Evolutionary conservation across 2,113 vertebrate genomes (phyloP).

Genomic region (Catagonus wagneri): DNA sequence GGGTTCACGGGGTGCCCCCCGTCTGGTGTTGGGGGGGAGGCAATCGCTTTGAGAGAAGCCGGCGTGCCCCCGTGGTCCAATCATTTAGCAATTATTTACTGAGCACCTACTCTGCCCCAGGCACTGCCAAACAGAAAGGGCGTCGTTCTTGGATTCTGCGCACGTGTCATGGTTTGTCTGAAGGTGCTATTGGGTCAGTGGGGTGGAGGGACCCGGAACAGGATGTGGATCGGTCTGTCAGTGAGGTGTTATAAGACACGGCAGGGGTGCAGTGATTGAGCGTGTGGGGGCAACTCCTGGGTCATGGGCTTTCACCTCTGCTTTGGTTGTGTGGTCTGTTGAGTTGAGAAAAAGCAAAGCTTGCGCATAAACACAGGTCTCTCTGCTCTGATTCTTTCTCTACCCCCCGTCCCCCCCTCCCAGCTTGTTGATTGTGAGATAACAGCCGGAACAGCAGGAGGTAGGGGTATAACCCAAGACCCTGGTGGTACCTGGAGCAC

Average conservation of each 20-base stretch:
- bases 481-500: background rate
- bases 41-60: background rate
- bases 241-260: background rate
- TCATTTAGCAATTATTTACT: background rate
- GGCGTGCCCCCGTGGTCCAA: background rate
- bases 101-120: background rate
- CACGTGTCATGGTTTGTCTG: background rate
- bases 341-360: background rate
- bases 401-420: fast-evolving
- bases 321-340: conserved; percentile 20
- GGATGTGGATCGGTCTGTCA: background rate
- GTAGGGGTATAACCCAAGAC: background rate
- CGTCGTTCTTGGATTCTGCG: background rate
- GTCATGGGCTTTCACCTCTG: background rate
- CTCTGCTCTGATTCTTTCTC: background rate
- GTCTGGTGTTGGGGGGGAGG: background rate
- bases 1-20: fast-evolving
- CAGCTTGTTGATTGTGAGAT: background rate
- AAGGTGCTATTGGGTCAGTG: background rate
- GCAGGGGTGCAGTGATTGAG: background rate
- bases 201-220: background rate
- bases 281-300: background rate
- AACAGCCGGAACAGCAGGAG: background rate
- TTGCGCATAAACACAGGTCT: conserved; percentile 32
- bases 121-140: background rate